These are phyloP conservation scores for Pararge aegeria DNA, from an alignment of 1,140 invertebrate species.

Conservation along the genomic window DNA sequence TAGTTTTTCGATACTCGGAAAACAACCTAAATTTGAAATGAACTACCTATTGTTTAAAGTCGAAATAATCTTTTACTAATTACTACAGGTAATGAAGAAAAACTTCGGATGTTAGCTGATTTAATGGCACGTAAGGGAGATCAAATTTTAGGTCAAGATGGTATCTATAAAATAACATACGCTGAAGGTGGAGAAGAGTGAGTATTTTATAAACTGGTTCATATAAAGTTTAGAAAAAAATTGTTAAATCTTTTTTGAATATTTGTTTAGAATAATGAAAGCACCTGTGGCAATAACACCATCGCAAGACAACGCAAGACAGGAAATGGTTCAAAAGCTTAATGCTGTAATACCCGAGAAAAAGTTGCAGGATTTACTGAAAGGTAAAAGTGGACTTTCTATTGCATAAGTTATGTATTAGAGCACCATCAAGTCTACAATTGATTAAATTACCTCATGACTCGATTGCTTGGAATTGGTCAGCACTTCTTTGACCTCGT, in stretches of 20 bases:
- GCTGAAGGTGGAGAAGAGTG: conserved; percentile 49
- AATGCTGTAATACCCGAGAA: conserved; percentile 41
- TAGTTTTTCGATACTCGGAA: no score
- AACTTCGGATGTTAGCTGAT: conserved; percentile 46
- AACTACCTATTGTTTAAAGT: no score
- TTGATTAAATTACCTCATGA: no score
- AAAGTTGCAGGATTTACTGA: conserved; percentile 37
- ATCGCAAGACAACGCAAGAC: conserved; percentile 20
- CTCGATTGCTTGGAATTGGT: no score
- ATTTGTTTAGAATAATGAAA: conserved; percentile 35
- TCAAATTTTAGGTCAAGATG: conserved; percentile 37
- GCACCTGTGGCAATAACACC: conserved; percentile 42
- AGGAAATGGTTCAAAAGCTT: conserved; percentile 34
- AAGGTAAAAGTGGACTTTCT: no score
- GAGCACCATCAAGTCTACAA: no score
- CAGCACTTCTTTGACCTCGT: no score
- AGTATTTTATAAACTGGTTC: conserved; percentile 25
- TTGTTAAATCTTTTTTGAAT: background rate
- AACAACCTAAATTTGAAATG: no score
- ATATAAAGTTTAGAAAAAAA: conserved; percentile 3
- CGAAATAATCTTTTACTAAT: no score
- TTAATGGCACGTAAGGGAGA: conserved; percentile 49
- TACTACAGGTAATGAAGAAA: conserved; percentile 39
- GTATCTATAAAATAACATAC: conserved; percentile 49
- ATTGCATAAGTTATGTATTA: no score